Evolutionary conservation across 2,888 invertebrate species (phyloP).

Genomic region (Odontocolon sp.): DNA sequence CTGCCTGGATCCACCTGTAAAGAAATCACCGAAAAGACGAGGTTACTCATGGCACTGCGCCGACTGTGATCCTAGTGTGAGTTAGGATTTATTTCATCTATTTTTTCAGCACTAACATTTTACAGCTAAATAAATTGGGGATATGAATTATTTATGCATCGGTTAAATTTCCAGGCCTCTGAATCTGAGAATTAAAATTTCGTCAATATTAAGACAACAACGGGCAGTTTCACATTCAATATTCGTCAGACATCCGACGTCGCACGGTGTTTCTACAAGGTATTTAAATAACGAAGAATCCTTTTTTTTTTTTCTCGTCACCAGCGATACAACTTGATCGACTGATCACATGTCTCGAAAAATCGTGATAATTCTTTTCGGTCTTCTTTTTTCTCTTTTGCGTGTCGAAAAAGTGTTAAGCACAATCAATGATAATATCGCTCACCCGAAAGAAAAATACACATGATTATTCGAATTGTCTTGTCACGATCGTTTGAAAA

Average conservation of each 20-base stretch:
- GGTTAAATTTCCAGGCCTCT: conserved; percentile 79
- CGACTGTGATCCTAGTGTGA: conserved; percentile 95
- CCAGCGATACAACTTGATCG: conserved; percentile 16
- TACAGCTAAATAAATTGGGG: conserved; percentile 26
- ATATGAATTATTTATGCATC: too few species aligned
- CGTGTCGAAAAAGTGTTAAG: conserved; percentile 16
- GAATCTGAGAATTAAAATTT: conserved; percentile 77
- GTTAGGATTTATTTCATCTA: conserved; percentile 72
- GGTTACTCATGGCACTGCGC: conserved; percentile 98
- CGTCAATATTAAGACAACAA: conserved; percentile 58
- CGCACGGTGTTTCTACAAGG: conserved; percentile 61
- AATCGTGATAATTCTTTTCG: conserved; percentile 14
- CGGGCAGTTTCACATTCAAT: conserved; percentile 65
- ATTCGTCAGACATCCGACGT: conserved; percentile 64
- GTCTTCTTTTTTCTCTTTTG: too few species aligned
- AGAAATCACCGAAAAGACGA: conserved; percentile 95
- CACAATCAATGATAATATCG: conserved; percentile 15
- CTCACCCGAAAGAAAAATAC: neutral
- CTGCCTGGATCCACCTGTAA: conserved; percentile 96
- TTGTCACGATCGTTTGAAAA: conserved; percentile 24
- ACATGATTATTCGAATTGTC: conserved; percentile 20
- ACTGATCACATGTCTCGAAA: conserved; percentile 18
- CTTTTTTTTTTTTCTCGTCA: conserved; percentile 21
- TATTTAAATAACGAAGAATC: conserved; percentile 14
- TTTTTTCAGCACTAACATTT: too few species aligned